Evolutionary conservation across 2,113 vertebrate species (phyloP).

Genomic region (Lophochroa leadbeateri): DNA sequence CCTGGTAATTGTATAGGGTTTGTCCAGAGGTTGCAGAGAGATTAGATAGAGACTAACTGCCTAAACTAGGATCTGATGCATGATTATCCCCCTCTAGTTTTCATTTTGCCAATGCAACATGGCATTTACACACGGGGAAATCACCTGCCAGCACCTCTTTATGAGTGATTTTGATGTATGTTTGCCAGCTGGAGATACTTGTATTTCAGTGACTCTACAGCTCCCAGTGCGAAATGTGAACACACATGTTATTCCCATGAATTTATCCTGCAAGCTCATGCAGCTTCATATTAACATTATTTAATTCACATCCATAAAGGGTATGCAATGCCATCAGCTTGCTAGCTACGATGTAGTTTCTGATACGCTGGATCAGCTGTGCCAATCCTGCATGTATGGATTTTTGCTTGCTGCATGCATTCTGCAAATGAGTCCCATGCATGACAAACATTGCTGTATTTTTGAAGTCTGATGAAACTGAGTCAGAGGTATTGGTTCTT

Average conservation of each 20-base stretch:
- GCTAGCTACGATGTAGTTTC: neutral
- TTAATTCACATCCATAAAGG: neutral
- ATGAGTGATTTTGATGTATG: neutral
- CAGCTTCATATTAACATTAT: neutral
- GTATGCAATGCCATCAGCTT: neutral
- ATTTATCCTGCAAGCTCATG: neutral
- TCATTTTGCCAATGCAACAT: neutral
- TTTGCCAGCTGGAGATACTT: neutral
- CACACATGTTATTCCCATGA: neutral
- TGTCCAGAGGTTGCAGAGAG: neutral
- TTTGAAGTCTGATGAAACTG: neutral
- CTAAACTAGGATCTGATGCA: neutral
- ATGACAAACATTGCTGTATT: neutral
- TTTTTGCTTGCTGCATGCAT: neutral
- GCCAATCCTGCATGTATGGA: neutral
- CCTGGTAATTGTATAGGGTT: neutral
- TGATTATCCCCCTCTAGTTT: neutral
- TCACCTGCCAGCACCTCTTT: neutral
- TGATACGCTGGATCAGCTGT: accelerated
- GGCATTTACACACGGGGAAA: neutral
- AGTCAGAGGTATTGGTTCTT: neutral
- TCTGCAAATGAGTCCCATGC: neutral
- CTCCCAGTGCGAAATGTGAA: neutral
- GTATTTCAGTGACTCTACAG: neutral
- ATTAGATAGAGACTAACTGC: neutral